A percentile compares a stretch with the other conserved stretches of the same genome.
Conservation (phyloP, 2,888 invertebrate genomes). For the Pseudococcus longispinus region DNA sequence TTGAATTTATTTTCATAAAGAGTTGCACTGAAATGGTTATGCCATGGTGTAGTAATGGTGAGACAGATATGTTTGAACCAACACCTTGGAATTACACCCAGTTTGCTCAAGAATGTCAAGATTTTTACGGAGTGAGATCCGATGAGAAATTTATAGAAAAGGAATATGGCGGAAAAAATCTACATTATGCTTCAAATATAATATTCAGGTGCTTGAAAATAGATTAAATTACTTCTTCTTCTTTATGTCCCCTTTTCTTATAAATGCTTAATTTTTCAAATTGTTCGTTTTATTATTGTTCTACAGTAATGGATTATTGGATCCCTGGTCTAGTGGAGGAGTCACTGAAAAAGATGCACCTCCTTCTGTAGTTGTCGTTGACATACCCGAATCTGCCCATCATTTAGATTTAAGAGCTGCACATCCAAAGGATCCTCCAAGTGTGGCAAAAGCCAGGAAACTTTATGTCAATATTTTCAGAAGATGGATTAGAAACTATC, state of each 20-base stretch:
- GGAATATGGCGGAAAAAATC: conserved; percentile 81
- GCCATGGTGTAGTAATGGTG: conserved; percentile 85
- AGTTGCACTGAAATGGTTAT: conserved; percentile 96
- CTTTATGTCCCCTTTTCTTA: too few species aligned
- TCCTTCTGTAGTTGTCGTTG: conserved; percentile 71
- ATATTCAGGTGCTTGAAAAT: conserved; percentile 66
- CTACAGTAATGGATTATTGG: conserved; percentile 82
- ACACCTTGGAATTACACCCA: conserved; percentile 74
- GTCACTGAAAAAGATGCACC: conserved; percentile 73
- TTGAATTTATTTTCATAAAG: conserved; percentile 60
- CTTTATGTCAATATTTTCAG: conserved; percentile 16
- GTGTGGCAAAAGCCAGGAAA: conserved; percentile 70
- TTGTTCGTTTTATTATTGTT: conserved; percentile 64
- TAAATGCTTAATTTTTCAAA: not conserved
- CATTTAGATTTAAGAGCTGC: conserved; percentile 80
- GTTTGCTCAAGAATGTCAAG: conserved; percentile 73
- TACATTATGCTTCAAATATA: conserved; percentile 70
- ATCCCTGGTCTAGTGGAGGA: conserved; percentile 89
- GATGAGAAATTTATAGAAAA: conserved; percentile 72
- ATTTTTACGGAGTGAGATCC: conserved; percentile 74
- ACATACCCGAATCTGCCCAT: conserved; percentile 85
- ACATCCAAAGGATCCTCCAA: conserved; percentile 71
- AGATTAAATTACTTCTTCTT: too few species aligned
- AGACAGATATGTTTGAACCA: conserved; percentile 84
- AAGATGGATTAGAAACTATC: conserved; percentile 21